Conservation (phyloP, 2,797 vertebrate genomes). For the Novumbra hubbsi region DNA sequence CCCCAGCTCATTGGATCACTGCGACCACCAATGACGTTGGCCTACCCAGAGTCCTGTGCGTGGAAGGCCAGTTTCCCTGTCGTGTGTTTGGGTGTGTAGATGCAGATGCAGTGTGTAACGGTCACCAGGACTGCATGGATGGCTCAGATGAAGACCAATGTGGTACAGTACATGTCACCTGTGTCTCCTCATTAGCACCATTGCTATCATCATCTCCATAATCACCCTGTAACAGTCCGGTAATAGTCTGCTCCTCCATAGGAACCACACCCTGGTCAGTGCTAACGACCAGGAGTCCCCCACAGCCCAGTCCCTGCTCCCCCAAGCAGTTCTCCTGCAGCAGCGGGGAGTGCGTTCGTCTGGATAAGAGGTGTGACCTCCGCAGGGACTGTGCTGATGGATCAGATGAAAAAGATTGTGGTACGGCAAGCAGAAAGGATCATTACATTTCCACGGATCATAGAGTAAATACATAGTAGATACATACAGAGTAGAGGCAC, state of each 20-base stretch:
- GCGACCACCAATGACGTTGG: conserved; percentile 49
- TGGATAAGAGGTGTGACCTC: conserved; percentile 77
- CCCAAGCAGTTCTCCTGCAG: conserved; percentile 77
- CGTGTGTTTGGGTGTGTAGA: conserved; percentile 76
- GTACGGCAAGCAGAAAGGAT: conserved; percentile 57
- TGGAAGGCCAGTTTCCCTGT: conserved; percentile 76
- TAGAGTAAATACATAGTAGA: background rate
- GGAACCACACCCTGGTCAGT: conserved; percentile 41
- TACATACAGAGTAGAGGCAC: background rate
- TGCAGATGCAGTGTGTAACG: conserved; percentile 73
- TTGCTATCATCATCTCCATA: background rate
- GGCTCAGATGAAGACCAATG: conserved; percentile 81
- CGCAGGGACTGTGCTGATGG: conserved; percentile 79
- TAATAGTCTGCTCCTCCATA: conserved; percentile 24
- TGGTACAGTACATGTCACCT: conserved; percentile 55
- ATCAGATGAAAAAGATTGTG: conserved; percentile 83
- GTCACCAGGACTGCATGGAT: conserved; percentile 76
- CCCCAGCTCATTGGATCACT: conserved; percentile 40
- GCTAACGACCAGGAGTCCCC: conserved; percentile 42
- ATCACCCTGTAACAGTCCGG: background rate
- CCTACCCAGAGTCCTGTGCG: conserved; percentile 68
- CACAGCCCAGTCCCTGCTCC: conserved; percentile 71
- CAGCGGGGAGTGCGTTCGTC: conserved; percentile 81
- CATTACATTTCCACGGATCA: no score
- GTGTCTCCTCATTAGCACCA: background rate